Evolutionary conservation across 2,888 invertebrate species (phyloP).

Genomic region (Cataglyphis cursor): DNA sequence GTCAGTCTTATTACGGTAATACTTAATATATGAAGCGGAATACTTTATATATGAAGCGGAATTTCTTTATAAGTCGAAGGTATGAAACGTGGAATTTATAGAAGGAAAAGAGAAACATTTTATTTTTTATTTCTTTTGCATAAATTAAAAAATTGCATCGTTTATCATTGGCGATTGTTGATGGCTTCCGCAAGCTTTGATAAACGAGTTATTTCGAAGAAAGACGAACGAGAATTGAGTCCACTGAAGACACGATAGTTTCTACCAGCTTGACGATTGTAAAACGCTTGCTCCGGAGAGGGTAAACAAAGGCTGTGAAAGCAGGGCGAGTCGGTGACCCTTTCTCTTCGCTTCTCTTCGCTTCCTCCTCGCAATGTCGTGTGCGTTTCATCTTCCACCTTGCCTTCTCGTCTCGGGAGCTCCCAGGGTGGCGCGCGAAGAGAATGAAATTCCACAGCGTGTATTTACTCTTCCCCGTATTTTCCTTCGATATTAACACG

Average conservation of each 20-base stretch:
- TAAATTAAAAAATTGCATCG: conserved; percentile 29
- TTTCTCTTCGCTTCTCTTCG: conserved; percentile 46
- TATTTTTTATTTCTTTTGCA: not conserved
- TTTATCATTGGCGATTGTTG: not conserved
- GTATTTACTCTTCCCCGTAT: conserved; percentile 72
- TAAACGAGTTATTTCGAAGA: not conserved
- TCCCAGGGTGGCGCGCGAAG: conserved; percentile 56
- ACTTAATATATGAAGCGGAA: conserved; percentile 6
- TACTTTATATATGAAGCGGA: conserved; percentile 4
- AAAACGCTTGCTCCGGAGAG: conserved; percentile 61
- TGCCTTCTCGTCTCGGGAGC: conserved; percentile 47
- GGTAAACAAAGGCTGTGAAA: conserved; percentile 72
- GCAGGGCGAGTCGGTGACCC: conserved; percentile 58
- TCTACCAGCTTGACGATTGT: conserved; percentile 52
- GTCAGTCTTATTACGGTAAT: conserved; percentile 31
- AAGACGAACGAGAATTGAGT: conserved; percentile 35
- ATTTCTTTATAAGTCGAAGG: not conserved
- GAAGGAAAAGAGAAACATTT: not conserved
- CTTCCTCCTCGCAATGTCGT: conserved; percentile 54
- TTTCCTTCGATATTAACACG: conserved; percentile 76
- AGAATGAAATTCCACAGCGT: conserved; percentile 71
- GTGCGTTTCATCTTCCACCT: conserved; percentile 48
- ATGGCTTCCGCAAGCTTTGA: not conserved
- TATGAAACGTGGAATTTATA: not conserved
- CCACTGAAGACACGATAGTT: conserved; percentile 25